These are phyloP conservation scores for Caenorhabditis angaria DNA, from an alignment of 2,888 invertebrate species.

Conservation along the genomic window DNA sequence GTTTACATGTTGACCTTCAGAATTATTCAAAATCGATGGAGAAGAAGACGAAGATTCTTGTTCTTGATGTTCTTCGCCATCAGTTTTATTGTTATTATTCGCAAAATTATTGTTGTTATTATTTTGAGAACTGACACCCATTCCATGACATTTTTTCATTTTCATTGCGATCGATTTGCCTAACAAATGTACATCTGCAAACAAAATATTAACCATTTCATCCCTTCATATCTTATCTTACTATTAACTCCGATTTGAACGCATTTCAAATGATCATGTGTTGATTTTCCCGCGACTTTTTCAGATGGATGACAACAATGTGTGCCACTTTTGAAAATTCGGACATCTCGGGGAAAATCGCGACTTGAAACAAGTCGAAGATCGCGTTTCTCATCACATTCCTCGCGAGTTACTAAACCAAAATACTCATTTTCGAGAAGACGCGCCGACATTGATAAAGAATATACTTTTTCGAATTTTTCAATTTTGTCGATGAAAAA, in stretches of 20 bases:
- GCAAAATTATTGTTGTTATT: neutral
- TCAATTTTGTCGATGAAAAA: constrained; percentile 16
- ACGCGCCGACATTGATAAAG: constrained; percentile 20
- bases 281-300: constrained; percentile 15
- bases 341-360: constrained; percentile 38
- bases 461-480: constrained; percentile 26
- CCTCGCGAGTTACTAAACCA: constrained; percentile 31
- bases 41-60: neutral
- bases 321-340: constrained; percentile 34
- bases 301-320: constrained; percentile 27
- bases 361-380: constrained; percentile 31
- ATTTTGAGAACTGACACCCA: no score
- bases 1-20: constrained; percentile 31
- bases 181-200: constrained; percentile 15
- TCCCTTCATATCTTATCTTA: neutral
- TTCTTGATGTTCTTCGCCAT: neutral
- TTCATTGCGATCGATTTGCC: constrained; percentile 27
- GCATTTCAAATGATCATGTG: constrained; percentile 25
- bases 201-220: neutral
- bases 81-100: neutral
- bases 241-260: constrained; percentile 27
- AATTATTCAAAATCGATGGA: no score
- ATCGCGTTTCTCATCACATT: constrained; percentile 34
- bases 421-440: constrained; percentile 22
- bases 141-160: constrained; percentile 34